A percentile compares a stretch with the other conserved stretches of the same genome.
Evolutionary conservation across 2,797 vertebrate species (phyloP).

Genomic region (Discoglossus pictus): DNA sequence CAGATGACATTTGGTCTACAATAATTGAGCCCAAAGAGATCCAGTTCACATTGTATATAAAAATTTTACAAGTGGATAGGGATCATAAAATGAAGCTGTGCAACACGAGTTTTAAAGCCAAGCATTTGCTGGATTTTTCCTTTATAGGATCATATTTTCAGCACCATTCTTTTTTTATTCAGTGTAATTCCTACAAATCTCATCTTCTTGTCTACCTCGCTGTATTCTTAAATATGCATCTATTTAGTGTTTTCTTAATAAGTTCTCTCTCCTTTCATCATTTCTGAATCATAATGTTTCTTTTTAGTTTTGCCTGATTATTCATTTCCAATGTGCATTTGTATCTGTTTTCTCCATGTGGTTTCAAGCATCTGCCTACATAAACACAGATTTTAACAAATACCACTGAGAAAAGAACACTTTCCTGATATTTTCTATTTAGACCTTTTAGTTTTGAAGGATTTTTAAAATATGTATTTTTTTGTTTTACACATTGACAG

Average conservation of each 20-base stretch:
- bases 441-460: too few species aligned
- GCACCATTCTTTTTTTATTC: constrained; percentile 20
- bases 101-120: constrained; percentile 27
- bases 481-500: too few species aligned
- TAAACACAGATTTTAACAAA: too few species aligned
- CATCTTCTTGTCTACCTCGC: constrained; percentile 1
- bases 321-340: too few species aligned
- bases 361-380: too few species aligned
- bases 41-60: constrained; percentile 42
- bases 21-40: constrained; percentile 53
- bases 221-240: constrained; percentile 1
- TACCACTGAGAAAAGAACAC: too few species aligned
- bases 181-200: not conserved
- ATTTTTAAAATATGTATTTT: too few species aligned
- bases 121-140: constrained; percentile 27
- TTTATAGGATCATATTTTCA: constrained; percentile 29
- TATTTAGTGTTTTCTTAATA: constrained; percentile 5
- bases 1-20: constrained; percentile 42
- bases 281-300: not conserved
- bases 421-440: too few species aligned
- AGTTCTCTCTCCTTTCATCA: not conserved
- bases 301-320: too few species aligned
- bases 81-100: constrained; percentile 29
- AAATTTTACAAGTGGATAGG: constrained; percentile 45
- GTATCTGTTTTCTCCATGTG: too few species aligned